phyloP scores from a whole-genome alignment of 2,888 invertebrate species.

The Netelia melanura region DNA sequence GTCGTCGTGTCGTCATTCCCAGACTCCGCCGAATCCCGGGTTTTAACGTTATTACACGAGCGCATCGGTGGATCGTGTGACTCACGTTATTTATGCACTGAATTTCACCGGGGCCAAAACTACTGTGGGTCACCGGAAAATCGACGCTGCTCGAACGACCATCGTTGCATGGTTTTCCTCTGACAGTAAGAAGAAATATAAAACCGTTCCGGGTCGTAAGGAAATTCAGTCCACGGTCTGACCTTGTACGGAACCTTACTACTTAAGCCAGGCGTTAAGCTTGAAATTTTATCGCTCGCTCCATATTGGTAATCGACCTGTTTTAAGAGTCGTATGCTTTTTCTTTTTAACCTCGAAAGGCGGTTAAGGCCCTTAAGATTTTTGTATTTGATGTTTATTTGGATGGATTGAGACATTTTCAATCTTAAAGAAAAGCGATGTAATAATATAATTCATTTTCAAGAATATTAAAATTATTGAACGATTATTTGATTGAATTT shows the following conservation, averaged over 20 bases:
- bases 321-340: neutral
- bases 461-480: no score
- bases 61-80: conserved; percentile 48
- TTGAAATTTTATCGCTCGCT: conserved; percentile 7
- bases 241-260: conserved; percentile 27
- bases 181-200: conserved; percentile 12
- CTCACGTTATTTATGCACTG: conserved; percentile 57
- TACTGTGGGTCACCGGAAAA: conserved; percentile 41
- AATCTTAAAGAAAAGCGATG: no score
- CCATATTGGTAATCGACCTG: neutral
- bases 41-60: conserved; percentile 65
- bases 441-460: no score
- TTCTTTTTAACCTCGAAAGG: neutral
- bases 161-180: conserved; percentile 8
- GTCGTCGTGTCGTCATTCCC: conserved; percentile 33
- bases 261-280: conserved; percentile 22
- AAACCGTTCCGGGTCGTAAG: neutral
- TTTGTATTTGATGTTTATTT: neutral
- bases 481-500: no score
- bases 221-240: conserved; percentile 12
- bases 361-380: neutral
- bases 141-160: conserved; percentile 24
- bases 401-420: no score
- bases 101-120: conserved; percentile 46
- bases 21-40: conserved; percentile 55